A percentile compares a stretch with the other conserved stretches of the same genome.
phyloP scores from a whole-genome alignment of 1,140 invertebrate genomes.

The Aphelenchoides avenae region DNA sequence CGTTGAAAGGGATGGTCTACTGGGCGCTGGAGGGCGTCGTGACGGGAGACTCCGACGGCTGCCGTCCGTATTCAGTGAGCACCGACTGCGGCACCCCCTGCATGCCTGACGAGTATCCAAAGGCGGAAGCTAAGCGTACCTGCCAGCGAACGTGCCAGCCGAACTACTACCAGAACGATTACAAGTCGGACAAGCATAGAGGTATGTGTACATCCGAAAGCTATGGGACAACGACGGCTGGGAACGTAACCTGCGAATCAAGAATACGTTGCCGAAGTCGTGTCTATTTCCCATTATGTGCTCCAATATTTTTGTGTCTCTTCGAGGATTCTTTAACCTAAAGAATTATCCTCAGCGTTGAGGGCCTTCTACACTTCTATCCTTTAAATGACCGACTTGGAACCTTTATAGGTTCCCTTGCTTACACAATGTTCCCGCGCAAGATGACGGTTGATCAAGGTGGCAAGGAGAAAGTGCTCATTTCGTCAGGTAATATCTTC shows the following conservation, averaged over 20 bases:
- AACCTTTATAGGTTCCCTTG: conserved; percentile 49
- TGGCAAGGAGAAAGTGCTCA: conserved; percentile 39
- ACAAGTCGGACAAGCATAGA: conserved; percentile 54
- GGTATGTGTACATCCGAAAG: no score
- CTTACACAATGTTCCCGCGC: conserved; percentile 56
- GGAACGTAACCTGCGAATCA: no score
- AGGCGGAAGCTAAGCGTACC: conserved; percentile 41
- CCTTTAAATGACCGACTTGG: neutral
- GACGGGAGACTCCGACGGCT: conserved; percentile 56
- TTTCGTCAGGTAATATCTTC: no score
- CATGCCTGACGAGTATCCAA: conserved; percentile 49
- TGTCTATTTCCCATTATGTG: no score
- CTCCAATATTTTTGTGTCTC: conserved; percentile 10
- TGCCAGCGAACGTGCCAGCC: conserved; percentile 50
- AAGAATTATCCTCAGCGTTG: neutral
- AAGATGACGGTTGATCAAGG: conserved; percentile 54
- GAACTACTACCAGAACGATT: conserved; percentile 53
- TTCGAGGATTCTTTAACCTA: neutral
- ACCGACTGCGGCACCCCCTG: conserved; percentile 55
- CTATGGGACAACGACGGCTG: no score
- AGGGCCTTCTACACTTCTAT: neutral
- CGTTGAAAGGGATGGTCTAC: conserved; percentile 49
- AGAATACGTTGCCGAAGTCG: no score
- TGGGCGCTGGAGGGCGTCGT: conserved; percentile 54
- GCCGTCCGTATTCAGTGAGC: conserved; percentile 48